Evolutionary conservation across 2,797 vertebrate species (phyloP).

Genomic region (Tapera naevia): DNA sequence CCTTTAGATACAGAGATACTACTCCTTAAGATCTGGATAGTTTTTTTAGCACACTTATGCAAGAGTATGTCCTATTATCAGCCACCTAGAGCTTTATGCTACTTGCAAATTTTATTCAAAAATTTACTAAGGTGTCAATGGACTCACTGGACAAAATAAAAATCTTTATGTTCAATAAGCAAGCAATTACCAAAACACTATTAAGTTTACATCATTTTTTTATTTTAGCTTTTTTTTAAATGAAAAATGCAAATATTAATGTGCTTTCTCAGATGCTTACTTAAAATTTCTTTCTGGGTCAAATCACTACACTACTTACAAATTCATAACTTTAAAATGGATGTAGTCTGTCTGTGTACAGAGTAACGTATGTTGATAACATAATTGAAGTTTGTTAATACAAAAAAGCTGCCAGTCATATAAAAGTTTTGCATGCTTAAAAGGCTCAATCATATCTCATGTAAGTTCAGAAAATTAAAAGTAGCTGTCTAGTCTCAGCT

Average conservation of each 20-base stretch:
- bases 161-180: background rate
- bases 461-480: conserved; percentile 36
- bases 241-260: background rate
- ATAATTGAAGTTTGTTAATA: background rate
- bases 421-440: conserved; percentile 1
- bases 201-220: conserved; percentile 1
- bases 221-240: background rate
- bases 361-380: background rate
- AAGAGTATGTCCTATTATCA: conserved; percentile 15
- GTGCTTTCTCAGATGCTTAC: background rate
- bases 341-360: background rate
- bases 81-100: background rate
- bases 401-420: conserved; percentile 1
- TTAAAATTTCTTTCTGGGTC: background rate
- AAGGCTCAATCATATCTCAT: background rate
- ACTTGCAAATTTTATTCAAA: conserved; percentile 29
- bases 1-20: conserved; percentile 18
- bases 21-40: conserved; percentile 2
- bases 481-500: background rate
- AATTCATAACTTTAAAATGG: background rate
- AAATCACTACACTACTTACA: background rate
- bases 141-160: conserved; percentile 41
- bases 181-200: conserved; percentile 8
- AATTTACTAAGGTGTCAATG: conserved; percentile 17
- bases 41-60: background rate